Evolutionary conservation across 2,113 vertebrate species (phyloP), one percentile per base, ranked within the genome.

Genomic region (Urocynchramus pylzowi): DNA sequence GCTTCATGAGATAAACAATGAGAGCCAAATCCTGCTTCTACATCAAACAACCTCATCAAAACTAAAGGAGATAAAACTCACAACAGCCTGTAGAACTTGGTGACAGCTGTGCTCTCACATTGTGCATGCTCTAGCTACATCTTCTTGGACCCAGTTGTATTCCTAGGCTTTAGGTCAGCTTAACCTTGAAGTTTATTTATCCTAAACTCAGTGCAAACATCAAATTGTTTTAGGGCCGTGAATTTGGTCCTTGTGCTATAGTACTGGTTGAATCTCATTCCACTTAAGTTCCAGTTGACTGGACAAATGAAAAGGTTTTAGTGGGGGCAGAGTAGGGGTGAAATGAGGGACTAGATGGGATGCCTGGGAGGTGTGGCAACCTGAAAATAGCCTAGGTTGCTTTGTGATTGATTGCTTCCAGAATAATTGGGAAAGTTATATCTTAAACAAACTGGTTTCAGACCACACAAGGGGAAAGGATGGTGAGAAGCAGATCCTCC

Each of bases 51-150:
- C 3, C 9, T 82, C 17, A 50, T 37, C n/a, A 79, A 60, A 85
- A 33, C 2, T 4, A 30, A 52, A 35, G 9, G 6, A 67, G 7
- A 18, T 44, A 42, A 10, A 67, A 35, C n/a, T 23, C 3, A 1
- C 4, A 35, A 24, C 9, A 70, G 11, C 7, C 6, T 64, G 11
- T 33, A 67, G 37, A 39, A 37, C 47, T 59, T 59, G 27, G 2
- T 22, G 44, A 28, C 19, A 70, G 7, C 16, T 84, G 6, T 14
- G 17, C 5, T 80, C 11, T 85, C 47, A 33, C 10, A 77, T 0
- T 3, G 1, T 41, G 7, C 9, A 16, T 7, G 16, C 0, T 1
- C 7, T 31, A 74, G 5, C 18, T 44, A 2, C 1, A 1, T 47
- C 3, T 67, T 19, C 10, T 26, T 27, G 10, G 8, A 30, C 31